Conservation (phyloP, 92 coral and sea anemone genomes). For the Epizoanthus ramosus region DNA sequence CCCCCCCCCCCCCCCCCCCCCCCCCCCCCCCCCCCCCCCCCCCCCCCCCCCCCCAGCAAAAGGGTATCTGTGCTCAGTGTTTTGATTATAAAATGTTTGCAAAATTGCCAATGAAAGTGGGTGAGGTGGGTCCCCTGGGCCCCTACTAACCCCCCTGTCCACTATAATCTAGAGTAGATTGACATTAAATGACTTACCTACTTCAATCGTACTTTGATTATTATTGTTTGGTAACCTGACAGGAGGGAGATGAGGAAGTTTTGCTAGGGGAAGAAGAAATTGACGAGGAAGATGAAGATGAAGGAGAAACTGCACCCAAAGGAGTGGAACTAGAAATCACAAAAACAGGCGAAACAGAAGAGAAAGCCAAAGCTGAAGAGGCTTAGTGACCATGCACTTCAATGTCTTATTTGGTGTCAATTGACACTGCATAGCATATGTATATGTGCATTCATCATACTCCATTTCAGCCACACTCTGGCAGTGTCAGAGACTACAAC, state of each 20-base stretch:
- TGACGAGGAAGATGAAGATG: conserved; percentile 6
- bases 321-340: neutral
- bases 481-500: neutral
- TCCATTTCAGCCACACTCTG: conserved; percentile 1
- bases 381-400: conserved; percentile 1
- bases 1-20: too few species aligned
- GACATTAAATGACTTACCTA: too few species aligned
- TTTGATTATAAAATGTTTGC: too few species aligned
- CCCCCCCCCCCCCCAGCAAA: too few species aligned
- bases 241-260: conserved; percentile 34
- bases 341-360: conserved; percentile 7
- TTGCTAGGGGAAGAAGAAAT: conserved; percentile 15
- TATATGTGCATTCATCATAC: neutral
- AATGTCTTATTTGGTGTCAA: neutral
- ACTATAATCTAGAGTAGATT: too few species aligned
- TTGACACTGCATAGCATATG: neutral
- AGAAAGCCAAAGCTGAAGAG: conserved; percentile 27
- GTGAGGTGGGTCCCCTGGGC: too few species aligned
- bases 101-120: too few species aligned
- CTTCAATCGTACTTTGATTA: too few species aligned
- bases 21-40: too few species aligned
- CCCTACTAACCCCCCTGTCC: too few species aligned
- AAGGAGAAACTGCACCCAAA: neutral
- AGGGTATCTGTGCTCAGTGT: too few species aligned
- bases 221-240: neutral